phyloP scores from a whole-genome alignment of 2,888 invertebrate genomes.

The Philonicus albiceps region DNA sequence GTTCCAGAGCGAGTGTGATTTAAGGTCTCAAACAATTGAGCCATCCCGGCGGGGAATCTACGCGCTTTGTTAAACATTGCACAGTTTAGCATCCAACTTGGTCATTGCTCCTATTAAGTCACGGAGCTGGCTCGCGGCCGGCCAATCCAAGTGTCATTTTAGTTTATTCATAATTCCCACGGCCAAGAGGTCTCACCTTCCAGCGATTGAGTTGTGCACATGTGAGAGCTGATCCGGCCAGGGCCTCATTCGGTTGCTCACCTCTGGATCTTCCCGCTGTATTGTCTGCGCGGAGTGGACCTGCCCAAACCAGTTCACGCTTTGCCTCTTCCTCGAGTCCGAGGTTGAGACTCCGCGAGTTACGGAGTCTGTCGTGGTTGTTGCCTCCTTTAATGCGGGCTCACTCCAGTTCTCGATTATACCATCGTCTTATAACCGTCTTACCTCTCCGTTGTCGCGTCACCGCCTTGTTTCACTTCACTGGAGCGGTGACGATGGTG shows the following conservation, averaged over 20 bases:
- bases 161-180: conserved; percentile 19
- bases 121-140: not conserved
- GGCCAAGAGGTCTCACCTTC: conserved; percentile 17
- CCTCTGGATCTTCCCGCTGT: conserved; percentile 4
- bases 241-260: conserved; percentile 20
- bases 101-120: not conserved
- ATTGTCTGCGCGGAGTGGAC: conserved; percentile 20
- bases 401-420: conserved; percentile 24
- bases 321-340: conserved; percentile 11
- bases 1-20: not conserved
- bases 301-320: conserved; percentile 32
- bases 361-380: conserved; percentile 26
- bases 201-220: not conserved
- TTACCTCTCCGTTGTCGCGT: not conserved
- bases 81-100: not conserved
- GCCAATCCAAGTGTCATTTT: not conserved
- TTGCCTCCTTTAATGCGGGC: not conserved
- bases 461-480: conserved; percentile 2
- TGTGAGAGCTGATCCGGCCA: not conserved
- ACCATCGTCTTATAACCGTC: not conserved
- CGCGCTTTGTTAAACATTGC: not conserved
- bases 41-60: not conserved
- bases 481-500: conserved; percentile 1
- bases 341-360: not conserved
- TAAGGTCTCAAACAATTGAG: not conserved